These are phyloP conservation scores for Brachynemurus nebulosus DNA, from an alignment of 2,888 invertebrate genomes.

Conservation along the genomic window DNA sequence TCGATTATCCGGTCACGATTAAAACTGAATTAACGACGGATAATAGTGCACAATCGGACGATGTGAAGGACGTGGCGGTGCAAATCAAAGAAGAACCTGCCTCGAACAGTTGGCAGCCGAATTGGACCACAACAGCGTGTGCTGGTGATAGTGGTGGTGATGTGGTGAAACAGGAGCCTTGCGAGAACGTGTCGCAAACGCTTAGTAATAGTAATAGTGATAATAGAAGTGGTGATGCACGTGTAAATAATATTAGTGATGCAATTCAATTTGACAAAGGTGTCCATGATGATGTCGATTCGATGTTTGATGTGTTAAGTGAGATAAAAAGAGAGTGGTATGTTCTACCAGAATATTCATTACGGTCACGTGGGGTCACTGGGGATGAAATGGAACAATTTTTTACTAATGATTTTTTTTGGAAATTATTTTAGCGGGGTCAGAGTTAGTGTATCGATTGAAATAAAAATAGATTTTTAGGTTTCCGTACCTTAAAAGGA, in stretches of 20 bases:
- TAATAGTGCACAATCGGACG: neutral
- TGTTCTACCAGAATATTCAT: conserved; percentile 17
- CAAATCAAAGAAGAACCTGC: too few species aligned
- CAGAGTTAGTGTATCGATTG: too few species aligned
- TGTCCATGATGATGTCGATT: conserved; percentile 1
- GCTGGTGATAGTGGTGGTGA: conserved; percentile 8
- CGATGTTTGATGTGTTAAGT: conserved; percentile 28
- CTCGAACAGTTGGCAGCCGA: neutral
- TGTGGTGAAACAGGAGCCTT: neutral
- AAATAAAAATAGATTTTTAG: too few species aligned
- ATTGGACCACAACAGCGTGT: conserved; percentile 6
- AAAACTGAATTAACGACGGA: neutral
- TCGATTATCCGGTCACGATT: neutral
- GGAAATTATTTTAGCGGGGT: too few species aligned
- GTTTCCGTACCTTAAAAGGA: too few species aligned
- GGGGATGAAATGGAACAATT: too few species aligned
- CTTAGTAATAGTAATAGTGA: conserved; percentile 7
- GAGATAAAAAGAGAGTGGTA: conserved; percentile 38
- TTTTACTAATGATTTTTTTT: too few species aligned
- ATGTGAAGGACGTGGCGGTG: neutral
- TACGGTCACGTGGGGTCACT: too few species aligned
- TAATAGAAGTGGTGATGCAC: conserved; percentile 1
- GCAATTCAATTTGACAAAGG: neutral
- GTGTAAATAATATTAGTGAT: conserved; percentile 3
- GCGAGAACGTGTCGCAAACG: conserved; percentile 8